Base-by-base conservation (phyloP, 2,888 invertebrate species). In the Heliconius ethilla region DNA sequence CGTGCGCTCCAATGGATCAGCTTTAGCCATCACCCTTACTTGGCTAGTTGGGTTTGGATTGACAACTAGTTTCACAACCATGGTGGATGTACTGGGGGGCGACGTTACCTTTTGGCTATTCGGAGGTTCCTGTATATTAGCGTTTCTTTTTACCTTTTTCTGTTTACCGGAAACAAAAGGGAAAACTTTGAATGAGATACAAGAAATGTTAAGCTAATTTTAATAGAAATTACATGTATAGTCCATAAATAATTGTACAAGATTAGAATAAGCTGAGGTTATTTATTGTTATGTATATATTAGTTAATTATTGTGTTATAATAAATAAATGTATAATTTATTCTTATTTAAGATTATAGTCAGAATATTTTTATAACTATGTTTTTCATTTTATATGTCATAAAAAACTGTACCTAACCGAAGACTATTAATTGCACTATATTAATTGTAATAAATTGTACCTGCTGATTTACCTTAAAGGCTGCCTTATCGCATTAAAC, bases 21-120 rank as follows among this genome's bases (percentile, higher is more conserved):
- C 88, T 0, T 67, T 89, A 0, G 85, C 87, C 6, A 85, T 88
- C 51, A 86, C 87, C 0, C 73, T 86, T 40, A 85, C 85, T 13
- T 88, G 86, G 87, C 27, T 86, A 1, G 83, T 86, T 0, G 88
- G 89, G 1, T 88, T 89, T 51, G 84, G 82, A 0, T 79, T 88
- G 0, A 83, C 88, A 3, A 82, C 85, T 0, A 83, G 85, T 67
- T 89, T 87, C 77, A 84, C 82, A 25, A 82, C 83, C 65, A 85
- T 87, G 85, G 77, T 88, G 5, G 80, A 83, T 0, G 73, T 76
- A 0, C 77, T 86, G 0, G 89, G 88, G 0, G 86, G 85, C 72
- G 86, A 87, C 75, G 85, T 86, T 63, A 88, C 87, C 0, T 88
- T 88, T 82, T 88, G 87, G 87, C 55, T 88, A 1, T 89, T 87